These are phyloP conservation scores for Drosophila histrio DNA, from an alignment of 2,888 invertebrate genomes.

Conservation along the genomic window DNA sequence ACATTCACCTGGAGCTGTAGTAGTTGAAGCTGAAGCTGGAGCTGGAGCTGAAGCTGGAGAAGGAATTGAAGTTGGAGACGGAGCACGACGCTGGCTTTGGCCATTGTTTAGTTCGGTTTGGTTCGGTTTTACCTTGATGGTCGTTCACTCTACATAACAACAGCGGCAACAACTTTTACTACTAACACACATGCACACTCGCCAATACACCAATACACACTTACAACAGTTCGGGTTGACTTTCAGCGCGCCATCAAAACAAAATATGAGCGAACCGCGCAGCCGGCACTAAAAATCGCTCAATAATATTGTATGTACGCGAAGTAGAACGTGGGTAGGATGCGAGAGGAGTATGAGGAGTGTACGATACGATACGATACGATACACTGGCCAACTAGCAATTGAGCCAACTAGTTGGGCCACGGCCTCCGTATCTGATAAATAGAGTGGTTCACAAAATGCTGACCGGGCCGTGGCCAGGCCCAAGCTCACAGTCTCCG, in stretches of 20 bases:
- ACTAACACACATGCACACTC: constrained; percentile 61
- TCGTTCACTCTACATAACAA: constrained; percentile 71
- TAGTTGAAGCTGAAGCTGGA: constrained; percentile 23
- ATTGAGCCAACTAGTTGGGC: constrained; percentile 79
- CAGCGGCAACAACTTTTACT: constrained; percentile 76
- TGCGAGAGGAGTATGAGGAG: not conserved
- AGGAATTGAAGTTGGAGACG: constrained; percentile 22
- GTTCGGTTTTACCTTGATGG: constrained; percentile 73
- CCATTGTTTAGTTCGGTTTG: constrained; percentile 70
- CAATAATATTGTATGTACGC: constrained; percentile 67
- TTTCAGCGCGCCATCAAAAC: constrained; percentile 81
- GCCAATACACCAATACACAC: constrained; percentile 4
- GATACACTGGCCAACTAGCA: constrained; percentile 72
- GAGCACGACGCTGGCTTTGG: constrained; percentile 72
- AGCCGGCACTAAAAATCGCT: constrained; percentile 77
- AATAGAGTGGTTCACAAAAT: constrained; percentile 82
- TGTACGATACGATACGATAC: constrained; percentile 20
- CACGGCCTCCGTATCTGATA: constrained; percentile 71
- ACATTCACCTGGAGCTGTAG: constrained; percentile 74
- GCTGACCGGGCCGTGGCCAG: constrained; percentile 60
- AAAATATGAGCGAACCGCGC: constrained; percentile 75
- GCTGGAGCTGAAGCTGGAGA: constrained; percentile 28
- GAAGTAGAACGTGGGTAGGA: not conserved
- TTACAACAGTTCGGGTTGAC: constrained; percentile 44
- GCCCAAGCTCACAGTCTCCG: constrained; percentile 21